Base-by-base conservation (phyloP, 2,113 vertebrate genomes). In the Brachyistius frenatus region DNA sequence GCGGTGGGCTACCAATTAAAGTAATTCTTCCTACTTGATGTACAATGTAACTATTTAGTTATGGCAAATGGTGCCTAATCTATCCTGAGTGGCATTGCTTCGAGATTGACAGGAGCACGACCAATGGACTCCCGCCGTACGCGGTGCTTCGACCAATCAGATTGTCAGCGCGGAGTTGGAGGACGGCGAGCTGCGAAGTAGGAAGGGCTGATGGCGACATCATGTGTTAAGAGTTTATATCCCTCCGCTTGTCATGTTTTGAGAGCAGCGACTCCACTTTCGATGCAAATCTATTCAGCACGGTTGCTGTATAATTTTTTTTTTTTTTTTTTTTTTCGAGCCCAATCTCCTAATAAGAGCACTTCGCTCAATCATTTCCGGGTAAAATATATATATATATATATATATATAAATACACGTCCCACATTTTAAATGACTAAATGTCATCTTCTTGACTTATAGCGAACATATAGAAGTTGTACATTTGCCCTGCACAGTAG, bases 1-100 rank as follows among this genome's bases (percentile, higher is more conserved):
- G 81, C 84, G 50, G 69, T 75, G 71, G 60, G 69, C 56, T 60
- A 81, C 77, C 77, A 81, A 81, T 89, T 78, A 53, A 87, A 84
- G 85, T 56, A 87, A 85, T 73, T 81, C 76, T 84, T 41, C 81
- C 87, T 69, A 86, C 87, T 93, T 89, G 83, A 83, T 86, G 87
- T 86, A 86, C 83, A 83, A 76, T 90, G 88, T 90, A 93, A 94
- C 93, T 94, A 91, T 92, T 94, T 94, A 93, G 92, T 93, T 93
- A 71, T 91, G 89, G 92, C 94, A 93, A 93, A 93, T 92, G 92
- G 92, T 90, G 93, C 91, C 93, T 93, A 91, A 91, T 94, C 93
- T 92, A 90, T 87, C 92, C 90, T 90, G 93, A 92, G 92, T 88
- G 87, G 93, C 87, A 83, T 61, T 79, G 84, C 67, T 47, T 47